Percentiles rank a stretch among this genome's conserved stretches.
These are phyloP conservation scores for Tragelaphus scriptus DNA, from an alignment of 2,113 vertebrate species.

Conservation along the genomic window DNA sequence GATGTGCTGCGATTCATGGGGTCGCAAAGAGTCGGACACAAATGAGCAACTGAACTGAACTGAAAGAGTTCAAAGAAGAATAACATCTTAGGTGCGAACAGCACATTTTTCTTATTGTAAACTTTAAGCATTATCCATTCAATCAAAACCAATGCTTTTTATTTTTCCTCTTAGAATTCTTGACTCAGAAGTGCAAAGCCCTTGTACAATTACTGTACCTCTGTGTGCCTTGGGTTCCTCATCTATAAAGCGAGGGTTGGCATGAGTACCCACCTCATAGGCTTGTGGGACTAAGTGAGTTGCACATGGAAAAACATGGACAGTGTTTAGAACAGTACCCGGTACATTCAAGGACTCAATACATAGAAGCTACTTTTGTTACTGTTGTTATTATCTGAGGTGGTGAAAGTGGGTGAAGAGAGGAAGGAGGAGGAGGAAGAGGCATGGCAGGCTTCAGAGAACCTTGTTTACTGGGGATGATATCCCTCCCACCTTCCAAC, in stretches of 20 bases:
- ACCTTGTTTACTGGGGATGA: neutral
- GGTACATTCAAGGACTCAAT: neutral
- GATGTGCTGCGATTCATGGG: neutral
- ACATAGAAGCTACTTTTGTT: neutral
- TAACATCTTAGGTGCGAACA: neutral
- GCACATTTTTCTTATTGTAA: neutral
- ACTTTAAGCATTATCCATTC: neutral
- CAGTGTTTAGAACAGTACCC: neutral
- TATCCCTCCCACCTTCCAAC: neutral
- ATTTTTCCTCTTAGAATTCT: neutral
- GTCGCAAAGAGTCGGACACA: neutral
- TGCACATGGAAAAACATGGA: neutral
- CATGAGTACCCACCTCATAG: neutral
- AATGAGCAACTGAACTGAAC: neutral
- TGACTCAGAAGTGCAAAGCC: neutral
- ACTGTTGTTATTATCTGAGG: neutral
- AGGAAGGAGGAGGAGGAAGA: neutral
- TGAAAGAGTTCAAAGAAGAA: neutral
- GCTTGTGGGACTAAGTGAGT: neutral
- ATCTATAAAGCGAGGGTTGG: neutral
- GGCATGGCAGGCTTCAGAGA: neutral
- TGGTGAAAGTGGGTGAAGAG: neutral
- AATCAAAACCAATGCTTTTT: neutral
- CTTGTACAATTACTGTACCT: neutral
- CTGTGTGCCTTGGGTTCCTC: neutral